phyloP scores from a whole-genome alignment of 2,797 vertebrate genomes.

The Gouania willdenowi region DNA sequence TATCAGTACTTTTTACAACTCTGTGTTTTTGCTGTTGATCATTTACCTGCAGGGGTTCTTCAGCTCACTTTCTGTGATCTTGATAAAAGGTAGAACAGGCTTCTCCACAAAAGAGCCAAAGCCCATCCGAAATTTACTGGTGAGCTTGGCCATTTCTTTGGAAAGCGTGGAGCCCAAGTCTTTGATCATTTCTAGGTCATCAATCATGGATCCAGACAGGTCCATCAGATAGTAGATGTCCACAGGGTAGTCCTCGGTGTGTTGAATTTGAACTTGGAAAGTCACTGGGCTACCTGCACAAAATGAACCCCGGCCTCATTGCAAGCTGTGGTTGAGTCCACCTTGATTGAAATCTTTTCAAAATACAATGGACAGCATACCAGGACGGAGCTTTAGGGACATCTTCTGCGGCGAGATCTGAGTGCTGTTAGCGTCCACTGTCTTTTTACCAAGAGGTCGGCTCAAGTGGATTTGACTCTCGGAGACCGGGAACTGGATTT shows the following conservation, averaged over 20 bases:
- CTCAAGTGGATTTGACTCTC: slow-evolving; percentile 75
- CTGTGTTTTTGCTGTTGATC: background rate
- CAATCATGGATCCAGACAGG: slow-evolving; percentile 92
- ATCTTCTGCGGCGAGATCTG: slow-evolving; percentile 93
- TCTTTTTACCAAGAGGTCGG: slow-evolving; percentile 75
- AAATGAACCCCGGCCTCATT: slow-evolving; percentile 11
- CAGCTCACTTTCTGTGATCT: slow-evolving; percentile 82
- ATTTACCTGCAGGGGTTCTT: slow-evolving; percentile 90
- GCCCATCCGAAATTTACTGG: slow-evolving; percentile 94
- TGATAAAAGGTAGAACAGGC: slow-evolving; percentile 91
- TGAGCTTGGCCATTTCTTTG: slow-evolving; percentile 91
- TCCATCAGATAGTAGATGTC: slow-evolving; percentile 99
- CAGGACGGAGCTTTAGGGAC: slow-evolving; percentile 83
- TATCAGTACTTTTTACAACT: too few species aligned
- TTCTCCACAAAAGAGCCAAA: slow-evolving; percentile 99
- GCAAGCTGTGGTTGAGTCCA: background rate
- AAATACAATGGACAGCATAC: slow-evolving; percentile 51
- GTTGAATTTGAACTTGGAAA: slow-evolving; percentile 88
- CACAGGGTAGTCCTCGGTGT: slow-evolving; percentile 93
- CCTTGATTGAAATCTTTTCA: background rate
- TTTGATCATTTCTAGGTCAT: slow-evolving; percentile 90
- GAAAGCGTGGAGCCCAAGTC: slow-evolving; percentile 88
- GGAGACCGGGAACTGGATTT: slow-evolving; percentile 84
- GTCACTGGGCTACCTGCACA: slow-evolving; percentile 81
- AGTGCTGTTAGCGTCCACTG: slow-evolving; percentile 69